Percentiles rank a stretch among this genome's conserved stretches.
These are phyloP conservation scores for Gerosis bhagava DNA, from an alignment of 2,888 invertebrate genomes.

Conservation along the genomic window DNA sequence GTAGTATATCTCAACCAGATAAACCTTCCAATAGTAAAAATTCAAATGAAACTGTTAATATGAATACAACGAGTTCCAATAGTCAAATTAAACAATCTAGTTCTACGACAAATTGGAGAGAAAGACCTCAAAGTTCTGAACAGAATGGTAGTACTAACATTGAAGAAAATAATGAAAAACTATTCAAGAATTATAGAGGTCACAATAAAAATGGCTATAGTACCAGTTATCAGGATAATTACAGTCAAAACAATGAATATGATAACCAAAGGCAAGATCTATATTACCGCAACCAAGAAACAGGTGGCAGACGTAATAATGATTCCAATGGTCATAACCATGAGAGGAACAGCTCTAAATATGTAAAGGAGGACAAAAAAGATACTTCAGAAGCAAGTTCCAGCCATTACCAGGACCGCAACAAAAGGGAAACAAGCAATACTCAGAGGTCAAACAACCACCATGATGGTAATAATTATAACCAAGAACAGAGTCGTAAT, in stretches of 20 bases:
- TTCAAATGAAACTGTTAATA: conserved; percentile 35
- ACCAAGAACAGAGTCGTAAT: conserved; percentile 30
- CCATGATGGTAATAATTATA: conserved; percentile 32
- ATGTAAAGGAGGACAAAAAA: conserved; percentile 32
- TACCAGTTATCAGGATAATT: conserved; percentile 30
- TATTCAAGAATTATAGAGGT: conserved; percentile 37
- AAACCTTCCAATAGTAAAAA: conserved; percentile 21
- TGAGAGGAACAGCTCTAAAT: conserved; percentile 33
- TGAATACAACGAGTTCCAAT: conserved; percentile 31
- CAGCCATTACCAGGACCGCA: conserved; percentile 37
- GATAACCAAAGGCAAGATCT: conserved; percentile 32
- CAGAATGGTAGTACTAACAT: conserved; percentile 37
- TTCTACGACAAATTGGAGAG: conserved; percentile 64
- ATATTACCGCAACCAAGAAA: conserved; percentile 37
- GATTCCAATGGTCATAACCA: conserved; percentile 36
- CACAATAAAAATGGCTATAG: conserved; percentile 10
- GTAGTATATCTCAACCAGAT: conserved; percentile 29
- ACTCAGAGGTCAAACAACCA: conserved; percentile 30
- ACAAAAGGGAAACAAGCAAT: too few relatives aligned
- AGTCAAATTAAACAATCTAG: conserved; percentile 46
- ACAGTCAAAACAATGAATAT: conserved; percentile 36
- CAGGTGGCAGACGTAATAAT: conserved; percentile 35
- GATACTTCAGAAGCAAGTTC: conserved; percentile 31
- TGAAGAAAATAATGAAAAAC: conserved; percentile 33
- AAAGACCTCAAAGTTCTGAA: conserved; percentile 51